Evolutionary conservation across 2,797 vertebrate species (phyloP).

Genomic region (Triplophysa bombifrons): DNA sequence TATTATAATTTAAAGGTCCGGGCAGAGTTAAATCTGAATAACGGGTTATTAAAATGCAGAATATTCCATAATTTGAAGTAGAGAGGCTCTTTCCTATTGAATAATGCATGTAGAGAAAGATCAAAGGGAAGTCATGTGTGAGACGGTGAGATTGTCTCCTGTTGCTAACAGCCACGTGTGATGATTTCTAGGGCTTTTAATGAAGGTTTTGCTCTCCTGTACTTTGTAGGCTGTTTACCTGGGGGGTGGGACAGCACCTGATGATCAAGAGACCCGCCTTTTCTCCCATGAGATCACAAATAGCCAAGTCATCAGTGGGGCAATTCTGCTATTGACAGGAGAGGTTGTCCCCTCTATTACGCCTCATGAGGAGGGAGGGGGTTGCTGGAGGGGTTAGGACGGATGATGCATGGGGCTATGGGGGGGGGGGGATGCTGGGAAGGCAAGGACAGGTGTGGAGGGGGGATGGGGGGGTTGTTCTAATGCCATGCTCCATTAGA

Average conservation of each 20-base stretch:
- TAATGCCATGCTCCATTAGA: slow-evolving; percentile 72
- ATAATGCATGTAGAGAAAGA: slow-evolving; percentile 38
- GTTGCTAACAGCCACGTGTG: slow-evolving; percentile 53
- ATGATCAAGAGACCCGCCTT: slow-evolving; percentile 7
- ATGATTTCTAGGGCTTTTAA: slow-evolving; percentile 50
- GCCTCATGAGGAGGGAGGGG: slow-evolving; percentile 36
- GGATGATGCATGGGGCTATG: slow-evolving; percentile 69
- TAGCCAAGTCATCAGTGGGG: slow-evolving; percentile 60
- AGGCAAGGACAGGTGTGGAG: slow-evolving; percentile 74
- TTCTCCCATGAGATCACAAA: slow-evolving; percentile 50
- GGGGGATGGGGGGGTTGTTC: slow-evolving; percentile 56
- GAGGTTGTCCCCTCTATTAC: slow-evolving; percentile 57
- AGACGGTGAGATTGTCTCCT: slow-evolving; percentile 46
- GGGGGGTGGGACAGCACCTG: slow-evolving; percentile 37
- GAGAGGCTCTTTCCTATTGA: slow-evolving; percentile 33
- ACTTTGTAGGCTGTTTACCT: slow-evolving; percentile 53
- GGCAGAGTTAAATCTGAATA: slow-evolving; percentile 31
- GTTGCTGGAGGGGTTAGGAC: slow-evolving; percentile 60
- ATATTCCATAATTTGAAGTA: slow-evolving; percentile 38
- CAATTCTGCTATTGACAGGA: slow-evolving; percentile 60
- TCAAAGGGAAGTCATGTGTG: slow-evolving; percentile 45
- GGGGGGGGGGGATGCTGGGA: slow-evolving; percentile 57
- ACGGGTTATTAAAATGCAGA: slow-evolving; percentile 38
- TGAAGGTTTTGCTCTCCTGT: slow-evolving; percentile 53
- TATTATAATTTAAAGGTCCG: slow-evolving; percentile 45